A percentile compares a stretch with the other conserved stretches of the same genome.
Evolutionary conservation across 2,888 invertebrate genomes (phyloP).

Genomic region (Phalera bucephala): DNA sequence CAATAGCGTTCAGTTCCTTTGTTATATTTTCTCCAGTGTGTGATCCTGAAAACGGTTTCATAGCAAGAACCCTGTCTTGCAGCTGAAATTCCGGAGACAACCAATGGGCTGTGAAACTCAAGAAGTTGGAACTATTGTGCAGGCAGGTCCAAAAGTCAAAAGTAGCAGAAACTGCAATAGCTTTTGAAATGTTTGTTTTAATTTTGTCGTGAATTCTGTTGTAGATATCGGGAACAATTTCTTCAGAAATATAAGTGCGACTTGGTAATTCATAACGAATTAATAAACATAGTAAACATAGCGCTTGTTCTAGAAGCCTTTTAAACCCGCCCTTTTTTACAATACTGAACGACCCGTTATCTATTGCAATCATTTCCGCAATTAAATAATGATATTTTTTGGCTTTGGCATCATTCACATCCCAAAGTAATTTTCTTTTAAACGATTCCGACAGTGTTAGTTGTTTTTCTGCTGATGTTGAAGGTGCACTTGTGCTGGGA

Average conservation of each 20-base stretch:
- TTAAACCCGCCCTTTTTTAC: constrained; percentile 35
- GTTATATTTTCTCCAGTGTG: constrained; percentile 35
- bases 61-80: constrained; percentile 29
- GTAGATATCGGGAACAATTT: constrained; percentile 22
- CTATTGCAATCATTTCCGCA: constrained; percentile 45
- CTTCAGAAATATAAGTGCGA: constrained; percentile 20
- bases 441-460: not conserved
- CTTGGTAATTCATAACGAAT: constrained; percentile 31
- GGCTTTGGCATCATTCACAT: constrained; percentile 27
- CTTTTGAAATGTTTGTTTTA: constrained; percentile 20
- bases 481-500: too few species aligned
- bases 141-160: constrained; percentile 33
- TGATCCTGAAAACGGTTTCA: constrained; percentile 27
- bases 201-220: constrained; percentile 26
- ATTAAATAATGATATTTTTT: constrained; percentile 39
- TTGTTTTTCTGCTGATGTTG: not conserved
- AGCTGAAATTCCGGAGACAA: constrained; percentile 25
- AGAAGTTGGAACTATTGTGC: constrained; percentile 24
- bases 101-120: constrained; percentile 33
- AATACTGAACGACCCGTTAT: constrained; percentile 37
- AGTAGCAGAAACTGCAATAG: constrained; percentile 28
- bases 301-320: constrained; percentile 29
- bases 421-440: constrained; percentile 3
- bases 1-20: constrained; percentile 30
- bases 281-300: too few species aligned